Base-by-base conservation (phyloP, 1,140 invertebrate genomes). In the Drosophila ambigua region DNA sequence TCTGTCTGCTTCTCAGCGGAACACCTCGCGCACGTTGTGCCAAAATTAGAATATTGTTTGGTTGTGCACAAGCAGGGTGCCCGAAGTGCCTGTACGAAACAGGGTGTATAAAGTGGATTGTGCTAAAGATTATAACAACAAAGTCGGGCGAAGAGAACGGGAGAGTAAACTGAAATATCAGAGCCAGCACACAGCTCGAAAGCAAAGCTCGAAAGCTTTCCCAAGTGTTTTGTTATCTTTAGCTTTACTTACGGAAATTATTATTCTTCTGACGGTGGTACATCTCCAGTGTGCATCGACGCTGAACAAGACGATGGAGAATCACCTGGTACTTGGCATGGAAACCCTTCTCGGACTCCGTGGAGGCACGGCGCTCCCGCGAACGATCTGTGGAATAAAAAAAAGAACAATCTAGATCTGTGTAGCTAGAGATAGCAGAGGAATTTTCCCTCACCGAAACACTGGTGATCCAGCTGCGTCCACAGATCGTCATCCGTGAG, bases 221-320 rank as follows among this genome's bases (percentile, higher is more conserved):
- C 3, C 35, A 0, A 4, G 35, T 39, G 3, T 11, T 39, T 4
- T 39, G 5, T 28, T 28, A 2, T 7, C 6, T 28, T 28, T 28
- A 0, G 0, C 20, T 9, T 16, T 6, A 94, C 94, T 95, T 93
- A 98, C 97, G 96, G 88, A 98, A 97, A 51, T 95, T 95, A 77
- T 97, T 97, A 20, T 95, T 95, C 13, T 96, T 95, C 76, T 98
- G 95, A 64, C 97, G 94, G 89, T 95, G 95, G 82, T 98, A 98
- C 94, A 98, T 96, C 92, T 98, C 97, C 13, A 97, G 94, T 80
- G 96, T 97, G n/a, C 96, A 97, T 91, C 97, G 97, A 61, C 97
- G 93, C 92, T 98, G 97, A 0, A 98, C 96, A 93, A 98, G 95
- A 48, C 97, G 94, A 92, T 97, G 97, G 5, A 97, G 97, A 41